Percentiles rank a stretch among this genome's conserved stretches.
These are phyloP conservation scores for Bombus superbus DNA, from an alignment of 1,140 invertebrate genomes.

Conservation along the genomic window DNA sequence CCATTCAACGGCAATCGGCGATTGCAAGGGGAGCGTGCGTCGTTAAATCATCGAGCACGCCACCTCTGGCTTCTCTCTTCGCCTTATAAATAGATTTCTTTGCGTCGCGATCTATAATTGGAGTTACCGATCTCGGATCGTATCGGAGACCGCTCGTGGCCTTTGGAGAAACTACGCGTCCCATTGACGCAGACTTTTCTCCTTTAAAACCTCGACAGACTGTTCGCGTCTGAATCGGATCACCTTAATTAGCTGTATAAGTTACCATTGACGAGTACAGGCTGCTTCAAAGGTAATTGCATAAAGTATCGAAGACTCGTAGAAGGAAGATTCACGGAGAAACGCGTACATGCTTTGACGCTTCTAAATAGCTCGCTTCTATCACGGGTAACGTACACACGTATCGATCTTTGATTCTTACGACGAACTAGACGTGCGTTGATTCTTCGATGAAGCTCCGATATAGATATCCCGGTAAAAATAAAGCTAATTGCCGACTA, in stretches of 20 bases:
- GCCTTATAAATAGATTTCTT: conserved; percentile 2
- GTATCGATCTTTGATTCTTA: too few relatives aligned
- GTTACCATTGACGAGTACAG: not conserved
- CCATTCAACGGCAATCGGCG: not conserved
- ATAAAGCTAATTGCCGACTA: too few relatives aligned
- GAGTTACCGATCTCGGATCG: not conserved
- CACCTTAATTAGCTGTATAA: not conserved
- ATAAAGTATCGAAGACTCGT: too few relatives aligned
- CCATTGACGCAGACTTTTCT: too few relatives aligned
- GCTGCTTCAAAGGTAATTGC: not conserved
- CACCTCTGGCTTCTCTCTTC: not conserved
- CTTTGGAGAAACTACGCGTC: not conserved
- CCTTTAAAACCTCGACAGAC: not conserved
- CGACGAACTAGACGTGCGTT: too few relatives aligned
- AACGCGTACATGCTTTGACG: too few relatives aligned
- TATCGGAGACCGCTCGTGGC: not conserved
- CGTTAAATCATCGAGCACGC: conserved; percentile 21
- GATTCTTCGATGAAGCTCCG: too few relatives aligned
- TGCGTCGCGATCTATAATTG: conserved; percentile 12
- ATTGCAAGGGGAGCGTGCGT: not conserved
- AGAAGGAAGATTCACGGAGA: too few relatives aligned
- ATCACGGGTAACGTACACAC: too few relatives aligned
- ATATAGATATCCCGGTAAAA: too few relatives aligned
- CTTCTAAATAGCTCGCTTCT: too few relatives aligned
- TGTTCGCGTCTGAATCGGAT: not conserved